Evolutionary conservation across 2,888 invertebrate genomes (phyloP).

Genomic region (Plutella xylostella): DNA sequence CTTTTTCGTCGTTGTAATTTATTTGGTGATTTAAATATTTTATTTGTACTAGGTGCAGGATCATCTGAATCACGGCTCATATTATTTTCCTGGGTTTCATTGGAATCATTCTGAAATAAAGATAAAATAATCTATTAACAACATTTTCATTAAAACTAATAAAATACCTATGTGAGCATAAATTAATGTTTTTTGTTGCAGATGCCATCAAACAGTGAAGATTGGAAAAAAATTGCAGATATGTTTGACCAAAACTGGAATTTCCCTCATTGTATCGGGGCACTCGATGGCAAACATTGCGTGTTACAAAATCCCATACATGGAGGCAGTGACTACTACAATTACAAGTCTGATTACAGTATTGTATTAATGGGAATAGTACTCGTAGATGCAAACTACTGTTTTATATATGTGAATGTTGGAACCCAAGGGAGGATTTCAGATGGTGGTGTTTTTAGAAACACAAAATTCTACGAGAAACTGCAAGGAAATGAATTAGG

Average conservation of each 20-base stretch:
- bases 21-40: neutral
- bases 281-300: slow-evolving; percentile 18
- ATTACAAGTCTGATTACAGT: slow-evolving; percentile 5
- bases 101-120: neutral
- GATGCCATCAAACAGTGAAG: slow-evolving; percentile 9
- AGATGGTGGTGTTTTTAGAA: neutral
- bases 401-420: slow-evolving; percentile 8
- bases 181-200: slow-evolving; percentile 10
- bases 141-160: neutral
- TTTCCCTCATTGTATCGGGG: slow-evolving; percentile 14
- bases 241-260: slow-evolving; percentile 14
- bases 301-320: slow-evolving; percentile 13
- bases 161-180: neutral
- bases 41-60: neutral
- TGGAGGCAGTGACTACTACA: slow-evolving; percentile 11
- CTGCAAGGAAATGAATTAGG: slow-evolving; percentile 1
- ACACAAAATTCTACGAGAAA: slow-evolving; percentile 3
- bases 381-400: slow-evolving; percentile 8
- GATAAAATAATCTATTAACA: neutral
- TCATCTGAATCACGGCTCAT: neutral
- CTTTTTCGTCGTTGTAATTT: too few species aligned
- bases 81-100: neutral
- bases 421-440: slow-evolving; percentile 2
- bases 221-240: slow-evolving; percentile 8
- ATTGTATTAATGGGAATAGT: slow-evolving; percentile 7